Evolutionary conservation across 2,888 invertebrate species (phyloP).

Genomic region (Calliphora vomitoria): DNA sequence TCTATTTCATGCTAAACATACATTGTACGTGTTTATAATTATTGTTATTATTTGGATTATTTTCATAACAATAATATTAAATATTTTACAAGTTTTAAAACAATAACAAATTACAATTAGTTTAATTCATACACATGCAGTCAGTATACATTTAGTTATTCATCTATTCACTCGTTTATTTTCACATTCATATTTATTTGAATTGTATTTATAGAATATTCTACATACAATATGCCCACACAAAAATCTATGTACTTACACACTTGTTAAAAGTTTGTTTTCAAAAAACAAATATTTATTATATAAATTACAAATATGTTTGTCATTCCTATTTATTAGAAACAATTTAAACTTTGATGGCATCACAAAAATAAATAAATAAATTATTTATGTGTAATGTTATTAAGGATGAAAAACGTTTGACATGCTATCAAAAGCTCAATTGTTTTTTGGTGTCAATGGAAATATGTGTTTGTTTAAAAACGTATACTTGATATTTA

Average conservation of each 20-base stretch:
- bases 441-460: too few species aligned
- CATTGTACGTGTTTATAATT: too few species aligned
- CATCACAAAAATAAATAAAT: not conserved
- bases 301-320: slow-evolving; percentile 19
- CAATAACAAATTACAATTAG: slow-evolving; percentile 40
- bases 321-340: slow-evolving; percentile 22
- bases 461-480: too few species aligned
- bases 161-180: slow-evolving; percentile 26
- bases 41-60: slow-evolving; percentile 15
- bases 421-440: not conserved
- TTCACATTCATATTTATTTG: not conserved
- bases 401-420: not conserved
- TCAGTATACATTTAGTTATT: not conserved
- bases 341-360: slow-evolving; percentile 29
- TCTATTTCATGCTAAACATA: too few species aligned
- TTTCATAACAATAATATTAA: slow-evolving; percentile 41
- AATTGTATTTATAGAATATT: too few species aligned
- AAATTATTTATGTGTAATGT: not conserved
- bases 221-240: too few species aligned
- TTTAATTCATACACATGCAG: not conserved
- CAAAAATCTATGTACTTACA: not conserved
- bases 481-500: too few species aligned
- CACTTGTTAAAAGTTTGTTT: not conserved
- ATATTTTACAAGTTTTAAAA: slow-evolving; percentile 39
- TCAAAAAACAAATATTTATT: slow-evolving; percentile 54